A percentile compares a stretch with the other conserved stretches of the same genome.
phyloP scores from a whole-genome alignment of 2,797 vertebrate genomes.

The Uromys caudimaculatus region DNA sequence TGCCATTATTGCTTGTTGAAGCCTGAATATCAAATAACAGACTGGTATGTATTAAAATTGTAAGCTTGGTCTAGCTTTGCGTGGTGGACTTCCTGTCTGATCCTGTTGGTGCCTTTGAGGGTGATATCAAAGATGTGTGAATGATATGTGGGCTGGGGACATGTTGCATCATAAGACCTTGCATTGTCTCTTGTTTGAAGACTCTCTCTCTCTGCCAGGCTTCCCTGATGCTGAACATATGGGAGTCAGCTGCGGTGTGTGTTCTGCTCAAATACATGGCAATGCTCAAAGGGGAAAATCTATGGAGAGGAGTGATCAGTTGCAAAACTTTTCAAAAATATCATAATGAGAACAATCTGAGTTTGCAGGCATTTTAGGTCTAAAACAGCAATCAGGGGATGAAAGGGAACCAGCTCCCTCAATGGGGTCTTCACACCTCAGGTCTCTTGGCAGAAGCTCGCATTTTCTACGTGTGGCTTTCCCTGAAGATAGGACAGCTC shows the following conservation, averaged over 20 bases:
- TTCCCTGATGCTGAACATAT: conserved; percentile 72
- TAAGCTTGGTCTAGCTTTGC: neutral
- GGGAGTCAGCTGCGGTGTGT: conserved; percentile 76
- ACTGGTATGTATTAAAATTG: conserved; percentile 14
- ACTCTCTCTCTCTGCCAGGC: conserved; percentile 78
- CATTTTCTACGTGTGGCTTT: conserved; percentile 65
- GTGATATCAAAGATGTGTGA: conserved; percentile 56
- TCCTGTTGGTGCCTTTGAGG: conserved; percentile 53
- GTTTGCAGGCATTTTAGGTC: conserved; percentile 43
- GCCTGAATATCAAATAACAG: conserved; percentile 22
- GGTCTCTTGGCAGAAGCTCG: conserved; percentile 55
- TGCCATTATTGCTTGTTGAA: neutral
- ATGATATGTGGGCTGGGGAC: neutral
- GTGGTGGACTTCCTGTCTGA: neutral
- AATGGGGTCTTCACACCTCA: conserved; percentile 4
- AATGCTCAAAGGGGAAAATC: conserved; percentile 68
- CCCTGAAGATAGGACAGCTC: conserved; percentile 38
- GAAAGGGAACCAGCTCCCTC: conserved; percentile 48
- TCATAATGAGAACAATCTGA: conserved; percentile 57
- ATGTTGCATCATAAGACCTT: conserved; percentile 62
- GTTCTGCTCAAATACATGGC: conserved; percentile 72
- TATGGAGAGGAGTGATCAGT: conserved; percentile 70
- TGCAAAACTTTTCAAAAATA: conserved; percentile 57
- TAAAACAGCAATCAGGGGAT: conserved; percentile 45
- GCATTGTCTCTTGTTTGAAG: conserved; percentile 66